Evolutionary conservation across 2,888 invertebrate genomes (phyloP).

Genomic region (Candidula unifasciata): DNA sequence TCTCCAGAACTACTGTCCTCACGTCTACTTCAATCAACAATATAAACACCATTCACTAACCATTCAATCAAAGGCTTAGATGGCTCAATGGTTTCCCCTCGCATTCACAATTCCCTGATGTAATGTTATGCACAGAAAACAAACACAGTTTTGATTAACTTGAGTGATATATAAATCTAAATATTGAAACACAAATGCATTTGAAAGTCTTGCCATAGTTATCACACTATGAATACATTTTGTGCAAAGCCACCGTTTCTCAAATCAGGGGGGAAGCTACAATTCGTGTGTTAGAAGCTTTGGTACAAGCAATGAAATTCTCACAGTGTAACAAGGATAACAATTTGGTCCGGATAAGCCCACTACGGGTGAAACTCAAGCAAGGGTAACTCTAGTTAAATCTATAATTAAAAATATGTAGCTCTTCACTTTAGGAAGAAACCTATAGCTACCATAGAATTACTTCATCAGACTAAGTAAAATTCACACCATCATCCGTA

Average conservation of each 20-base stretch:
- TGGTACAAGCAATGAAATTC: not conserved
- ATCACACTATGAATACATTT: not conserved
- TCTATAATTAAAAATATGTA: not conserved
- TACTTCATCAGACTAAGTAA: not conserved
- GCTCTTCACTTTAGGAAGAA: not conserved
- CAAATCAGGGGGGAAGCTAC: not conserved
- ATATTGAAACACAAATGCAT: not conserved
- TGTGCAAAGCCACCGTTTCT: not conserved
- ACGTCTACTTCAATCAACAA: too few relatives aligned
- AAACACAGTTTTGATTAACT: too few relatives aligned
- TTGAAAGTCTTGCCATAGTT: not conserved
- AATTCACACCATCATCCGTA: not conserved
- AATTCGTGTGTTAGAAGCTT: too few relatives aligned
- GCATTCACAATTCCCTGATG: too few relatives aligned
- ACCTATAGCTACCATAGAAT: slow-evolving; percentile 20
- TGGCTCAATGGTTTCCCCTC: too few relatives aligned
- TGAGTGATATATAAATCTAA: too few relatives aligned
- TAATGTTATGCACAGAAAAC: too few relatives aligned
- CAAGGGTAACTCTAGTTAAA: slow-evolving; percentile 18
- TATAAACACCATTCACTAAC: too few relatives aligned
- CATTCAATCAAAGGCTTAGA: too few relatives aligned
- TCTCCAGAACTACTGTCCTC: too few relatives aligned
- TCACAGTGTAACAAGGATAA: not conserved
- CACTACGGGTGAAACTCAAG: slow-evolving; percentile 38
- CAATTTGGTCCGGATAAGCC: slow-evolving; percentile 28